Evolutionary conservation across 2,888 invertebrate genomes (phyloP).

Genomic region (Dermolepida albohirtum): DNA sequence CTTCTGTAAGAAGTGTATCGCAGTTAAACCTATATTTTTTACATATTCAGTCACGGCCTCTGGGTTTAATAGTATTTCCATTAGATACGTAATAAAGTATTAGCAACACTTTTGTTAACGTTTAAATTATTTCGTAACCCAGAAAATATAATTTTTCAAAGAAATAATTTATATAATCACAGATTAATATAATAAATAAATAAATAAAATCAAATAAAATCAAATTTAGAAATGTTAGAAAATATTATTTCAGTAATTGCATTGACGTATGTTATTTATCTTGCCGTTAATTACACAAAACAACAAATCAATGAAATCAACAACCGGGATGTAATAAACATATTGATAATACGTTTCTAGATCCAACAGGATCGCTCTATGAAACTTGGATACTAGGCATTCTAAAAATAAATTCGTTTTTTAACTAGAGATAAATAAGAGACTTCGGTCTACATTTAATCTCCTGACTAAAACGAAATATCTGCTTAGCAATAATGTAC

Average conservation of each 20-base stretch:
- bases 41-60: too few species aligned
- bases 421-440: not conserved
- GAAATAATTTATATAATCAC: too few species aligned
- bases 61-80: too few species aligned
- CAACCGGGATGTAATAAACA: not conserved
- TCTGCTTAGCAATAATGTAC: not conserved
- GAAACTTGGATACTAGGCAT: not conserved
- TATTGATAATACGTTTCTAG: slow-evolving; percentile 5
- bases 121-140: slow-evolving; percentile 5
- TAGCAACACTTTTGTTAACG: too few species aligned
- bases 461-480: not conserved
- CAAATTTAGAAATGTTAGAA: not conserved
- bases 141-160: slow-evolving; percentile 1
- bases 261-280: not conserved
- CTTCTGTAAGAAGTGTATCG: too few species aligned
- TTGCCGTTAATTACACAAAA: not conserved
- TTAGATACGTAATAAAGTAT: too few species aligned
- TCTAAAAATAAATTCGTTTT: slow-evolving; percentile 10
- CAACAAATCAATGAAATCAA: not conserved
- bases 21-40: too few species aligned
- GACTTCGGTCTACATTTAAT: slow-evolving; percentile 10
- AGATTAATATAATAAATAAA: too few species aligned
- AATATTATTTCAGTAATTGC: not conserved
- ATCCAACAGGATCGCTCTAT: not conserved
- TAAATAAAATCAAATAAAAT: too few species aligned